These are phyloP conservation scores for Megathymus violae DNA, from an alignment of 1,140 invertebrate genomes.

Conservation along the genomic window DNA sequence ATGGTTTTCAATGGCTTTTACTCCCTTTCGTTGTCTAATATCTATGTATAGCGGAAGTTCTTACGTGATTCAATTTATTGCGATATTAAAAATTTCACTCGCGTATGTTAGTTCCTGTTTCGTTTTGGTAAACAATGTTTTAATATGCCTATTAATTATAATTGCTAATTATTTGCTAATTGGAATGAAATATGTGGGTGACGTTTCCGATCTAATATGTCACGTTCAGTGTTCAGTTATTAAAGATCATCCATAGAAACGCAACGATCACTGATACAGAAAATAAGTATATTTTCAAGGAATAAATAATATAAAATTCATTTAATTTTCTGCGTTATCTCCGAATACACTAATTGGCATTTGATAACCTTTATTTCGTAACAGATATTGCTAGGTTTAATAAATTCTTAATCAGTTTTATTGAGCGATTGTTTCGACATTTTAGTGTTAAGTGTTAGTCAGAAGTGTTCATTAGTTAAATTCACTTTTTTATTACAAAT, in stretches of 20 bases:
- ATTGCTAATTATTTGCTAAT: too few relatives aligned
- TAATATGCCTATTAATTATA: slow-evolving; percentile 38
- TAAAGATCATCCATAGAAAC: too few relatives aligned
- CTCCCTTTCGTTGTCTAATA: slow-evolving; percentile 20
- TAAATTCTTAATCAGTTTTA: not conserved
- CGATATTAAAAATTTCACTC: slow-evolving; percentile 47
- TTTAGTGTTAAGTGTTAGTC: slow-evolving; percentile 1
- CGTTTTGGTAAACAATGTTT: slow-evolving; percentile 46
- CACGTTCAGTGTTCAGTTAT: not conserved
- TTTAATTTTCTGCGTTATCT: slow-evolving; percentile 11
- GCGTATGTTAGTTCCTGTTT: slow-evolving; percentile 47
- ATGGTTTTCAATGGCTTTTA: slow-evolving; percentile 39
- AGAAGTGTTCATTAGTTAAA: not conserved
- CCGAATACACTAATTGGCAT: not conserved
- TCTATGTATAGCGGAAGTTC: slow-evolving; percentile 36
- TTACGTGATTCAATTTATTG: slow-evolving; percentile 48
- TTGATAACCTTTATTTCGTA: slow-evolving; percentile 17
- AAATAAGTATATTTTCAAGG: too few relatives aligned
- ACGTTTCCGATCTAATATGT: slow-evolving; percentile 6
- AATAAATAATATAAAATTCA: slow-evolving; percentile 3
- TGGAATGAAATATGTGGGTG: slow-evolving; percentile 32
- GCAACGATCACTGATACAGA: too few relatives aligned
- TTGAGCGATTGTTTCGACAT: not conserved
- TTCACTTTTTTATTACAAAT: not conserved
- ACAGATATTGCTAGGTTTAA: not conserved